Base-by-base conservation (phyloP, 1,140 invertebrate species). In the Brachionus calyciflorus region DNA sequence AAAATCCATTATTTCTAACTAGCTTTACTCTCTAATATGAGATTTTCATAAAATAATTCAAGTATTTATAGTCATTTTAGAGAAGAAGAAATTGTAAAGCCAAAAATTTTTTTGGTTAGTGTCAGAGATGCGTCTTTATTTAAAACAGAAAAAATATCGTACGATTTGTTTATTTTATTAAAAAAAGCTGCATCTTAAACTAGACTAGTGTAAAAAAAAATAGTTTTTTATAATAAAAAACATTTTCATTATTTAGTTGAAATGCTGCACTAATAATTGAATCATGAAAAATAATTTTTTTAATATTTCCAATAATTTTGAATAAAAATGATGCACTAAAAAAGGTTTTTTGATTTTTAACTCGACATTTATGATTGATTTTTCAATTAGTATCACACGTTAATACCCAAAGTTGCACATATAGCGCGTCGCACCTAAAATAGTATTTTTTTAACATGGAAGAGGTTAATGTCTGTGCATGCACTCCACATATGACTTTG, bases 1-100 rank as follows among this genome's bases (percentile, higher is more conserved):
- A 55, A 55, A 55, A 55, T 55, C 53, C 53, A 55, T 55, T 55
- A 28, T 26, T 55, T 55, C 53, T 55, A 28, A 55, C 53, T 55
- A 28, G 53, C 53, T 55, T 55, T 55, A 55, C 24, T 37, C 9
- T 37, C 33, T 37, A 37, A 37, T 37, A 37, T 37, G 33, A 37
- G 33, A 37, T 37, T 37, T 37, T 37, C 33, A 37, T 37, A 37
- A 37, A 37, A 37, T 37, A 37, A 37, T 37, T 37, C 33, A 55
- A 55, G 28, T 28, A 53, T 24, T 53, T 53, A 53, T 19, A 53
- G 49, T 53, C 49, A 53, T 53, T 53, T 53, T 9, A 53, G 9
- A 37, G 33, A 5, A 37, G 33, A 37, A 37, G 33, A 37, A 37
- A 37, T 37, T 37, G 33, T 37, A 37, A 37, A 37, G 33, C 33